Conservation (phyloP, 2,888 invertebrate species). For the Parthenolecanium corni region DNA sequence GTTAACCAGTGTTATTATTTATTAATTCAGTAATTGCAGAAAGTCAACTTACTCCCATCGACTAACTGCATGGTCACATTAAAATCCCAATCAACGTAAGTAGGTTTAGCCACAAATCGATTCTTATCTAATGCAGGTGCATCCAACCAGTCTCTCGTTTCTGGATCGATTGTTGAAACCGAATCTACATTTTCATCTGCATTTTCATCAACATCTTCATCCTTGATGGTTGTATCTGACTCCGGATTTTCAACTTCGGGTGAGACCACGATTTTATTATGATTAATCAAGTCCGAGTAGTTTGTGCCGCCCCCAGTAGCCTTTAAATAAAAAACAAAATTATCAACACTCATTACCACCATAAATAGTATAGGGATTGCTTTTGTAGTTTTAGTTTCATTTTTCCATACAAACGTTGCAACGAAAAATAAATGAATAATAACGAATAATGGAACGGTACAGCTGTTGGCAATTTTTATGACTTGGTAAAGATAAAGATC, state of each 20-base stretch:
- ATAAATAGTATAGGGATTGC: no score
- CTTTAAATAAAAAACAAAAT: not conserved
- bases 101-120: not conserved
- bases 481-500: no score
- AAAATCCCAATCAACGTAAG: conserved; percentile 1
- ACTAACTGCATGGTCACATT: not conserved
- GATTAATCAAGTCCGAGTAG: not conserved
- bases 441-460: no score
- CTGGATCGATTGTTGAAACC: not conserved
- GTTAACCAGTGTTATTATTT: no score
- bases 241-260: not conserved
- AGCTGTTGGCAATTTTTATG: no score
- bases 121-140: not conserved
- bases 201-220: not conserved
- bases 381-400: no score
- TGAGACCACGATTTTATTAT: not conserved
- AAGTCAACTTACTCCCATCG: not conserved
- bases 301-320: not conserved
- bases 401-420: no score
- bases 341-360: not conserved
- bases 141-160: not conserved
- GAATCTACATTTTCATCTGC: not conserved
- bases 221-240: not conserved
- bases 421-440: no score
- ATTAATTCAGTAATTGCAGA: not conserved